A percentile compares a stretch with the other conserved stretches of the same genome.
These are phyloP conservation scores for Conger conger DNA, from an alignment of 2,113 vertebrate genomes.

Conservation along the genomic window DNA sequence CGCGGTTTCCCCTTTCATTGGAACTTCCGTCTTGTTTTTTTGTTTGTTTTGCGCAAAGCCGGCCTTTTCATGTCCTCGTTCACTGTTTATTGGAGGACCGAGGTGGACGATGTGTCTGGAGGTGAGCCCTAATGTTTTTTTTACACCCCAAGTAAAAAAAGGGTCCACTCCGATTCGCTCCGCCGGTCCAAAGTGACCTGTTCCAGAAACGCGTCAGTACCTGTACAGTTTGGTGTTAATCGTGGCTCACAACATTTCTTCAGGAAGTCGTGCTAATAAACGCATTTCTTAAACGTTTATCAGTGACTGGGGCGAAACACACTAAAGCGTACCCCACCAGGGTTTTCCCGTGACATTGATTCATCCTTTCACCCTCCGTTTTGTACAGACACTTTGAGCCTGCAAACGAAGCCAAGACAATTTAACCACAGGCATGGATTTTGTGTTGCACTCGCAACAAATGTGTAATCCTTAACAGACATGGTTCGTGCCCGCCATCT, in stretches of 20 bases:
- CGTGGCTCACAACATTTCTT: neutral
- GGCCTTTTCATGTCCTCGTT: slow-evolving; percentile 26
- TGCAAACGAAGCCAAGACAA: no score
- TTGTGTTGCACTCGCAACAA: neutral
- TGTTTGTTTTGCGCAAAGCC: slow-evolving; percentile 22
- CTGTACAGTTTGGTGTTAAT: neutral
- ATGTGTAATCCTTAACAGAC: neutral
- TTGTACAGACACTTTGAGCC: no score
- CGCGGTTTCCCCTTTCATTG: neutral
- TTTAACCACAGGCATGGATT: no score
- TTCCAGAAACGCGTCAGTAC: no score
- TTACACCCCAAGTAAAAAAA: neutral
- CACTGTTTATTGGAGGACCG: neutral
- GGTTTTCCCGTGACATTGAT: no score
- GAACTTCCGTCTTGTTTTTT: slow-evolving; percentile 15
- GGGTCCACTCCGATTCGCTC: neutral
- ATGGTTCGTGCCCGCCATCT: no score
- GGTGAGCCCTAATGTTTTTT: slow-evolving; percentile 20
- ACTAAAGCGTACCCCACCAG: no score
- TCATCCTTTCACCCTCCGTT: no score
- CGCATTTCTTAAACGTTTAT: no score
- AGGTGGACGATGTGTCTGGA: slow-evolving; percentile 9
- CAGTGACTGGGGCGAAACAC: neutral
- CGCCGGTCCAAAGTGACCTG: no score
- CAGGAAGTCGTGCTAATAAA: no score